These are phyloP conservation scores for Macquaria australasica DNA, from an alignment of 2,113 vertebrate species.

Conservation along the genomic window DNA sequence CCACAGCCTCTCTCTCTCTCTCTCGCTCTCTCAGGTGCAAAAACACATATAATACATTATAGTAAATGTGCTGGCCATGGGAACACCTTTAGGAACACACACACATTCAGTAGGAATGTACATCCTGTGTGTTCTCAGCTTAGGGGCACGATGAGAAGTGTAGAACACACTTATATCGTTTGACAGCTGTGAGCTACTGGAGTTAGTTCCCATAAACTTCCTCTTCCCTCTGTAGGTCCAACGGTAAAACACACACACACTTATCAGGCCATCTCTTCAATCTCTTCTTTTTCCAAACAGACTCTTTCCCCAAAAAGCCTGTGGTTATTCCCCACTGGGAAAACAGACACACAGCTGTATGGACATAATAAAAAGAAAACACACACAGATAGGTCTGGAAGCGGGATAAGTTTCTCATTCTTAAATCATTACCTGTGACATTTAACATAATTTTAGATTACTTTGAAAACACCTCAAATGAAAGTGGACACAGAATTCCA, in stretches of 20 bases:
- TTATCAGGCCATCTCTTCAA: slow-evolving; percentile 6
- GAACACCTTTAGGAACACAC: background rate
- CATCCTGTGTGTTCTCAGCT: slow-evolving; percentile 14
- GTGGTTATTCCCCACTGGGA: background rate
- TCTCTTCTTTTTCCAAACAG: background rate
- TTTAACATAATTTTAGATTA: background rate
- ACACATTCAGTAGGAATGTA: background rate
- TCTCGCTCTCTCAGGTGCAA: background rate
- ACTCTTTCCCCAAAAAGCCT: background rate
- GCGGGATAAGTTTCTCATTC: too few relatives aligned
- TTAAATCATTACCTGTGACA: background rate
- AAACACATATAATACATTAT: background rate
- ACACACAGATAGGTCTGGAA: background rate
- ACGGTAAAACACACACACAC: slow-evolving; percentile 30
- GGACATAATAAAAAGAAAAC: background rate
- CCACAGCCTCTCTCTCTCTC: background rate
- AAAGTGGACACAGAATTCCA: background rate
- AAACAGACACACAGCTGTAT: slow-evolving; percentile 1
- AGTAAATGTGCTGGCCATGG: background rate
- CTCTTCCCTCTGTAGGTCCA: slow-evolving; percentile 38
- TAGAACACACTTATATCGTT: background rate
- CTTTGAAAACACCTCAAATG: background rate
- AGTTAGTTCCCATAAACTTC: slow-evolving; percentile 36
- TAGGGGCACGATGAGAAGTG: background rate
- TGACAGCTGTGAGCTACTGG: slow-evolving; percentile 50